Evolutionary conservation across 2,113 vertebrate species (phyloP).

Genomic region (Ptychochromis oligacanthus): DNA sequence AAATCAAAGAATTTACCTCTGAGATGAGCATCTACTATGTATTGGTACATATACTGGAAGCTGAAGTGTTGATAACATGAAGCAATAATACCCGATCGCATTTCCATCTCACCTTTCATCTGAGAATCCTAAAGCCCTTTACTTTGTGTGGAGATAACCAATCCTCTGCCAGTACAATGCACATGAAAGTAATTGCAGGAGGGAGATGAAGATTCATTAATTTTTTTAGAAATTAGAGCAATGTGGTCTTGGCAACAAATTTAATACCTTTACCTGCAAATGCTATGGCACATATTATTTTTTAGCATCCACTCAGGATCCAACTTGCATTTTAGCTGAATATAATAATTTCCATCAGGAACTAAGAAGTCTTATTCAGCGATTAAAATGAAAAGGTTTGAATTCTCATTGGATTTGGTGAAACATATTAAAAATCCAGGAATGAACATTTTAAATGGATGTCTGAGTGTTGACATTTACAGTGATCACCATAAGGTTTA

Average conservation of each 20-base stretch:
- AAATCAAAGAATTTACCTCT: conserved; percentile 76
- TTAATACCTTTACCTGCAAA: conserved; percentile 57
- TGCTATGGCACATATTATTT: conserved; percentile 26
- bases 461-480: conserved; percentile 24
- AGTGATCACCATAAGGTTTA: conserved; percentile 4
- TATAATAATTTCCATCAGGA: conserved; percentile 49
- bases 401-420: conserved; percentile 32
- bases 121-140: conserved; percentile 69
- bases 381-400: conserved; percentile 37
- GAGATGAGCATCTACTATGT: conserved; percentile 74
- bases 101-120: conserved; percentile 78
- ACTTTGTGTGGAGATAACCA: conserved; percentile 70
- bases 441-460: conserved; percentile 22
- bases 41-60: conserved; percentile 58
- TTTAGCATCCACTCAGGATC: conserved; percentile 36
- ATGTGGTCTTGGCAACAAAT: conserved; percentile 54
- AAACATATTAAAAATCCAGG: conserved; percentile 12
- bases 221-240: conserved; percentile 61
- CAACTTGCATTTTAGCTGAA: conserved; percentile 44
- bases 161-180: conserved; percentile 54
- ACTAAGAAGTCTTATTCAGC: conserved; percentile 28
- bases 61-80: conserved; percentile 73
- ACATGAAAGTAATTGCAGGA: conserved; percentile 56
- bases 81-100: conserved; percentile 70
- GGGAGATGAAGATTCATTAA: conserved; percentile 62